Conservation (phyloP, 1,140 invertebrate genomes). For the Pygmarrhopalites habei region DNA sequence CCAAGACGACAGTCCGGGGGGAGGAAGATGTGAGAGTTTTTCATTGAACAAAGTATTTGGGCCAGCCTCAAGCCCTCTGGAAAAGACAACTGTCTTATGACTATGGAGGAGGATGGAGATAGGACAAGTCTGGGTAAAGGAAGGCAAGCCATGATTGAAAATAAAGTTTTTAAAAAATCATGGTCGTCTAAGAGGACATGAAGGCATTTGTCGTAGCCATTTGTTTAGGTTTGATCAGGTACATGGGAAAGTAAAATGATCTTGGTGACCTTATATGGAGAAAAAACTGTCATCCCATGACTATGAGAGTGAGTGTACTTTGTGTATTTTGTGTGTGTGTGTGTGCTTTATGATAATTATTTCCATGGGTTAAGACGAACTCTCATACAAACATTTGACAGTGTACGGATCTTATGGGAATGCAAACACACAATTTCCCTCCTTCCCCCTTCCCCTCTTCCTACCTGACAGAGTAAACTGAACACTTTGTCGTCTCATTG, state of each 20-base stretch:
- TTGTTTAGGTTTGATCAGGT: background rate
- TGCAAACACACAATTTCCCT: conserved; percentile 9
- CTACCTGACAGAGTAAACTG: background rate
- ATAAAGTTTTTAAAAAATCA: too few species aligned
- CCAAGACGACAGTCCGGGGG: too few species aligned
- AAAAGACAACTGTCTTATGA: background rate
- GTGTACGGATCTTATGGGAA: background rate
- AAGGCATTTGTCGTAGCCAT: background rate
- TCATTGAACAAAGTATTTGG: too few species aligned
- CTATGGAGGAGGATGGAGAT: background rate
- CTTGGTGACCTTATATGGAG: conserved; percentile 14
- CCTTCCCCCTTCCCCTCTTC: too few species aligned
- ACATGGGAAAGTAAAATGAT: conserved; percentile 24
- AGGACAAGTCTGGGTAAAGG: background rate
- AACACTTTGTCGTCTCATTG: too few species aligned
- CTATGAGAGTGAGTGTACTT: too few species aligned
- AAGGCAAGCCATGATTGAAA: background rate
- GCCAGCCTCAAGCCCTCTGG: too few species aligned
- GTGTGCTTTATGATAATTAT: too few species aligned
- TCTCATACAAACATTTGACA: conserved; percentile 3
- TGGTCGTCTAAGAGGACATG: too few species aligned
- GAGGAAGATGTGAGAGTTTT: too few species aligned
- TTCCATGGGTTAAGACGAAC: background rate
- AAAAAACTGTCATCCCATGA: conserved; percentile 11
- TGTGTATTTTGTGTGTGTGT: background rate